Conservation (phyloP, 2,888 invertebrate genomes). For the Platycheirus albimanus region DNA sequence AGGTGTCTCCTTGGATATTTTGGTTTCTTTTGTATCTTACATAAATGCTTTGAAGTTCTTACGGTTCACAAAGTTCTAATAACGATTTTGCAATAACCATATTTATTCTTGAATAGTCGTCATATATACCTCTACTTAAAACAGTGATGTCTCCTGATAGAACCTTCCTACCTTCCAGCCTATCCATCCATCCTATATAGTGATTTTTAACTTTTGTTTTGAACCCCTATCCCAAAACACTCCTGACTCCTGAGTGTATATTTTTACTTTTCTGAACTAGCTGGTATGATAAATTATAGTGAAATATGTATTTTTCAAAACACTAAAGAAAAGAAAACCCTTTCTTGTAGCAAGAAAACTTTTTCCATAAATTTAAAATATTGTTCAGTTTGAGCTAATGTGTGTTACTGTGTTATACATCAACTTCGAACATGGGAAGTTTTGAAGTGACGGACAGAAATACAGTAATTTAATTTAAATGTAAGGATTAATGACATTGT, state of each 20-base stretch:
- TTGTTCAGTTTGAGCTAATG: not conserved
- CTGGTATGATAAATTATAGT: not conserved
- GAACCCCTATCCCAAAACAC: too few relatives aligned
- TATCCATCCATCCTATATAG: too few relatives aligned
- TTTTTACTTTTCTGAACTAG: too few relatives aligned
- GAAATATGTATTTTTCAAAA: not conserved
- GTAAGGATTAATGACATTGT: conserved; percentile 1
- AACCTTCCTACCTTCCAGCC: too few relatives aligned
- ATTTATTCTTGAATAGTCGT: not conserved
- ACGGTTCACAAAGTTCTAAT: too few relatives aligned
- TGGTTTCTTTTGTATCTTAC: not conserved
- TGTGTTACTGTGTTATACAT: conserved; percentile 1
- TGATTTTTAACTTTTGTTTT: too few relatives aligned
- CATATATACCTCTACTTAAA: too few relatives aligned
- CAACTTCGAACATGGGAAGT: not conserved
- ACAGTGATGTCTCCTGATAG: too few relatives aligned
- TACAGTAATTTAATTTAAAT: conserved; percentile 15
- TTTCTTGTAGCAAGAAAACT: not conserved
- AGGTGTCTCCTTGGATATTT: not conserved
- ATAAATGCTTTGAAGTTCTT: not conserved
- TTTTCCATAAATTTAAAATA: not conserved
- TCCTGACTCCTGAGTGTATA: too few relatives aligned
- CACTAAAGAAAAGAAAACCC: not conserved
- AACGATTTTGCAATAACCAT: too few relatives aligned
- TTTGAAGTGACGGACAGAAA: conserved; percentile 13